A percentile compares a stretch with the other conserved stretches of the same genome.
Conservation (phyloP, 1,140 invertebrate species). For the Nasonia longicornis region DNA sequence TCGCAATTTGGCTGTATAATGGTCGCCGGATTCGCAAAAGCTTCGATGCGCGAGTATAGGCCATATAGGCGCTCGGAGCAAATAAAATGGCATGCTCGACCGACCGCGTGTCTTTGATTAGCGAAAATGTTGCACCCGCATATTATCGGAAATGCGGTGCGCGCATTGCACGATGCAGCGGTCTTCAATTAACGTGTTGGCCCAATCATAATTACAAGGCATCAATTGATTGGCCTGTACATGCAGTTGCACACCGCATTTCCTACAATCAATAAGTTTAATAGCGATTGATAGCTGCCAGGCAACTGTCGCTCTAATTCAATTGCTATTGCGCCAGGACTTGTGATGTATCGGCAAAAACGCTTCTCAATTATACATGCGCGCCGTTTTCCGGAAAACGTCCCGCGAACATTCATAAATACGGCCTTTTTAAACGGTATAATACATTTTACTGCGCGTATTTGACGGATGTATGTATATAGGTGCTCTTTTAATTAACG, state of each 20-base stretch:
- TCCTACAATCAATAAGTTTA: conserved; percentile 15
- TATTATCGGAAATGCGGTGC: neutral
- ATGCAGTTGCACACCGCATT: neutral
- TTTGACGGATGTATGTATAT: too few species aligned
- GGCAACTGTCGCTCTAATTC: neutral
- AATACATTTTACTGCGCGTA: too few species aligned
- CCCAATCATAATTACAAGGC: conserved; percentile 1
- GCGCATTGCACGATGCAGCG: too few species aligned
- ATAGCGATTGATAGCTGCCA: neutral
- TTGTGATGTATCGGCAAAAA: neutral
- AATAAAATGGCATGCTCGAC: neutral
- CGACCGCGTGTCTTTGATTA: neutral
- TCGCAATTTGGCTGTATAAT: neutral
- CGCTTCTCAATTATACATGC: neutral
- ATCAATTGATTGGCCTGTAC: neutral
- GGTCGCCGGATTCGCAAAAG: neutral
- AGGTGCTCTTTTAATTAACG: too few species aligned
- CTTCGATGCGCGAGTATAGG: neutral
- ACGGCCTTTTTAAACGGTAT: too few species aligned
- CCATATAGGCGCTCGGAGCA: neutral
- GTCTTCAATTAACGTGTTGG: conserved; percentile 14
- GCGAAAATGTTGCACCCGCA: neutral
- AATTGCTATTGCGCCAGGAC: neutral
- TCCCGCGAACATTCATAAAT: too few species aligned
- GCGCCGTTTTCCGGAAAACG: neutral